These are phyloP conservation scores for Napeogenes sylphis DNA, from an alignment of 2,888 invertebrate species.

Conservation along the genomic window DNA sequence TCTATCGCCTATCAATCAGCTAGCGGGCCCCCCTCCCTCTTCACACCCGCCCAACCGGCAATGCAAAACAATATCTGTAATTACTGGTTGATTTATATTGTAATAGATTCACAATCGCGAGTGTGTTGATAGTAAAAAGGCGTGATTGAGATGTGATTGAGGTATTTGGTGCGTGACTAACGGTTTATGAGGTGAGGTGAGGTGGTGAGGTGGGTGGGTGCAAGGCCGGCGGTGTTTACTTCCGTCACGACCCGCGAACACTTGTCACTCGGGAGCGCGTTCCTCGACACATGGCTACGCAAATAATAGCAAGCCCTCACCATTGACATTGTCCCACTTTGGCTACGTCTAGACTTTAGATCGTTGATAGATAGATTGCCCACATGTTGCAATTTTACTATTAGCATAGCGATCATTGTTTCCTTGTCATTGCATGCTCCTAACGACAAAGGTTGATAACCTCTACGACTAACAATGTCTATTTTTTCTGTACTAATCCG, in stretches of 20 bases:
- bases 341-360: constrained; percentile 64
- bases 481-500: constrained; percentile 23
- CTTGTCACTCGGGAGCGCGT: constrained; percentile 61
- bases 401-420: constrained; percentile 34
- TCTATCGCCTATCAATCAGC: constrained; percentile 76
- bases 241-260: constrained; percentile 64
- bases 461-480: constrained; percentile 22
- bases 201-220: constrained; percentile 41
- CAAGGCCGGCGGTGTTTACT: constrained; percentile 74
- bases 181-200: too few species aligned
- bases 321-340: constrained; percentile 71
- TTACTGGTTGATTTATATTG: constrained; percentile 32
- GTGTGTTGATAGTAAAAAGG: constrained; percentile 22
- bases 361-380: constrained; percentile 56
- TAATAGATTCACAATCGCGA: constrained; percentile 16
- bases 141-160: constrained; percentile 35
- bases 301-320: constrained; percentile 74
- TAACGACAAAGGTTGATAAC: constrained; percentile 30
- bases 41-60: constrained; percentile 22
- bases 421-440: constrained; percentile 11
- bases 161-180: constrained; percentile 58
- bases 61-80: constrained; percentile 29
- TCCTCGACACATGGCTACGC: constrained; percentile 67
- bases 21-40: constrained; percentile 24
- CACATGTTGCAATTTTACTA: constrained; percentile 44